Percentiles rank a stretch among this genome's conserved stretches.
Evolutionary conservation across 2,113 vertebrate species (phyloP).

Genomic region (Protomyctophum bolini): DNA sequence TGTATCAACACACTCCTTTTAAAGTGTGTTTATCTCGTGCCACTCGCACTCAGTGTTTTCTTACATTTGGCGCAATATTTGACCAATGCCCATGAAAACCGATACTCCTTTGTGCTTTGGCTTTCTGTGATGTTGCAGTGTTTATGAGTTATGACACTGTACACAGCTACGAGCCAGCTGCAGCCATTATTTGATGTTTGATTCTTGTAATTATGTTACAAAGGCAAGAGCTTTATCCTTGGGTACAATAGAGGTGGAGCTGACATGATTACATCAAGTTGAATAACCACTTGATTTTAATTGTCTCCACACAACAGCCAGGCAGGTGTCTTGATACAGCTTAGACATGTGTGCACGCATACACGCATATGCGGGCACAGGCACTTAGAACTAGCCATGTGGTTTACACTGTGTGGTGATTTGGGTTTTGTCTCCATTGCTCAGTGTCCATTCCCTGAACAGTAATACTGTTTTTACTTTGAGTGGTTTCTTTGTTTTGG

Average conservation of each 20-base stretch:
- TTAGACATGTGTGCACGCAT: slow-evolving; percentile 19
- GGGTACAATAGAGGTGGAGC: slow-evolving; percentile 55
- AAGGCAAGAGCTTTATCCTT: slow-evolving; percentile 57
- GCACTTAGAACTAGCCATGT: background rate
- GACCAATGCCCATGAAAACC: slow-evolving; percentile 60
- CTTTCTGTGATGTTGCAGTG: slow-evolving; percentile 60
- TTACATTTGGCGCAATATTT: slow-evolving; percentile 60
- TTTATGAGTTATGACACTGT: slow-evolving; percentile 69
- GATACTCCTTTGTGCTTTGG: slow-evolving; percentile 67
- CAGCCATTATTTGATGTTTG: slow-evolving; percentile 64
- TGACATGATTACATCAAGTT: slow-evolving; percentile 46
- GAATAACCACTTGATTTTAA: slow-evolving; percentile 55
- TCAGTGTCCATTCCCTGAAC: background rate
- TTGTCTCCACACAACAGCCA: slow-evolving; percentile 49
- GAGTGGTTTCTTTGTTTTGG: too few relatives aligned
- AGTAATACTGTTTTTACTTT: background rate
- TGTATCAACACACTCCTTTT: slow-evolving; percentile 76
- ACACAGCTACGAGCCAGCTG: slow-evolving; percentile 75
- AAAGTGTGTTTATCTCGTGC: slow-evolving; percentile 52
- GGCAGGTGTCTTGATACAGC: slow-evolving; percentile 67
- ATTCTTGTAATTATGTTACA: slow-evolving; percentile 71
- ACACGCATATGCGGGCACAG: background rate
- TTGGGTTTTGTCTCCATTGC: background rate
- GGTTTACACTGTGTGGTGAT: background rate
- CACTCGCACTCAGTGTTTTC: slow-evolving; percentile 47